Percentiles rank a stretch among this genome's conserved stretches.
These are phyloP conservation scores for Drosophila kepulauana DNA, from an alignment of 1,140 invertebrate species.

Conservation along the genomic window DNA sequence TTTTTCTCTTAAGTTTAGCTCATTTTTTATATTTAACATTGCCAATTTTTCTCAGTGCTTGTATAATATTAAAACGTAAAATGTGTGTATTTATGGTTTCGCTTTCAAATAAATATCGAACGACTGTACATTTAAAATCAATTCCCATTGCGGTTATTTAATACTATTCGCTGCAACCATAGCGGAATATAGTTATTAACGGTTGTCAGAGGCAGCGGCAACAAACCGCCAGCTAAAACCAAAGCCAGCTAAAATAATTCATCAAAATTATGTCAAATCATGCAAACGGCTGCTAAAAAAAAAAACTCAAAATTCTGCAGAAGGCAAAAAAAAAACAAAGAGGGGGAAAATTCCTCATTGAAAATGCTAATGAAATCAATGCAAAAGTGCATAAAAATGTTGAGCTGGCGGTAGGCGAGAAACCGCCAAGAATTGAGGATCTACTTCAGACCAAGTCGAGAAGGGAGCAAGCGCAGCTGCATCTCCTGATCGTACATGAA, in stretches of 20 bases:
- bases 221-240: slow-evolving; percentile 35
- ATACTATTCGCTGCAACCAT: slow-evolving; percentile 34
- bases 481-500: slow-evolving; percentile 56
- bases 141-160: neutral
- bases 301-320: slow-evolving; percentile 32
- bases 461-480: slow-evolving; percentile 71
- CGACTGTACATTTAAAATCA: neutral
- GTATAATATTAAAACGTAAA: too few relatives aligned
- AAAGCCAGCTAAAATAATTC: slow-evolving; percentile 58
- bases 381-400: slow-evolving; percentile 55
- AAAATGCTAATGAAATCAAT: slow-evolving; percentile 80
- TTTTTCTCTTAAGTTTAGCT: too few relatives aligned
- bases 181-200: slow-evolving; percentile 62
- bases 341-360: slow-evolving; percentile 27
- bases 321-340: slow-evolving; percentile 50
- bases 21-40: too few relatives aligned
- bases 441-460: slow-evolving; percentile 20
- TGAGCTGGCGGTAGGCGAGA: slow-evolving; percentile 29
- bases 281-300: slow-evolving; percentile 66
- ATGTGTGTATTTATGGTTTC: too few relatives aligned
- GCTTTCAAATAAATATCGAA: too few relatives aligned
- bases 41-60: too few relatives aligned
- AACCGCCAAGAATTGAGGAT: slow-evolving; percentile 62
- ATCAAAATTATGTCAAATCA: slow-evolving; percentile 84
- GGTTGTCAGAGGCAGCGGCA: slow-evolving; percentile 58